Conservation (phyloP, 2,797 vertebrate species). For the Limosa lapponica region DNA sequence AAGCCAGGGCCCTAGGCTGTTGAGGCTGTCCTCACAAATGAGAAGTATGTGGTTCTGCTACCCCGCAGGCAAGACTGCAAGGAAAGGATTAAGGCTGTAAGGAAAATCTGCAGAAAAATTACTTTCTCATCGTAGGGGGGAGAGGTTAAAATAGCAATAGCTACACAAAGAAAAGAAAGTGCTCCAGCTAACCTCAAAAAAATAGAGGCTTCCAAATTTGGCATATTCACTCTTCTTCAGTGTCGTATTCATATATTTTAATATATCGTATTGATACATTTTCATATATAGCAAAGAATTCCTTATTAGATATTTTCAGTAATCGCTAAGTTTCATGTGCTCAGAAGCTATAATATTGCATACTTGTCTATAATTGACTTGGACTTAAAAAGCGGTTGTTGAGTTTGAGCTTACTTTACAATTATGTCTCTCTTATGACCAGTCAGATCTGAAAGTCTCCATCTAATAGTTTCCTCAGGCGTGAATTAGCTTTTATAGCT, state of each 20-base stretch:
- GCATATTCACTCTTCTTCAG: background rate
- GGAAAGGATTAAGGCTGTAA: background rate
- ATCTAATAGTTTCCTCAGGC: constrained; percentile 49
- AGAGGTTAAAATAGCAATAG: constrained; percentile 24
- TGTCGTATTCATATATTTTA: background rate
- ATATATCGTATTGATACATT: background rate
- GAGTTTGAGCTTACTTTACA: constrained; percentile 44
- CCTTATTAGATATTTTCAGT: background rate
- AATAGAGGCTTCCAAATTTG: background rate
- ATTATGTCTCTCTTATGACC: constrained; percentile 33
- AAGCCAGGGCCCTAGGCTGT: background rate
- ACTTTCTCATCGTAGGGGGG: background rate
- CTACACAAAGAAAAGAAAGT: background rate
- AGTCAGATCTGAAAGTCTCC: constrained; percentile 46
- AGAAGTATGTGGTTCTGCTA: background rate
- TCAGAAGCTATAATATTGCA: constrained; percentile 30
- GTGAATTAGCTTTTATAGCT: constrained; percentile 37
- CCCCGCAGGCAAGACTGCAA: background rate
- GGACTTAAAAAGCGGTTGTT: constrained; percentile 41
- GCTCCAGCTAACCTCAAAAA: background rate
- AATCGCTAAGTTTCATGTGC: constrained; percentile 30
- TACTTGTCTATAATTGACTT: constrained; percentile 42
- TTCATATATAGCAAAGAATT: constrained; percentile 25
- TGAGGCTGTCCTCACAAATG: background rate
- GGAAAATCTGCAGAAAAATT: constrained; percentile 16